Evolutionary conservation across 2,113 vertebrate genomes (phyloP), one percentile per base, ranked within the genome.

Genomic region (Carassius auratus): DNA sequence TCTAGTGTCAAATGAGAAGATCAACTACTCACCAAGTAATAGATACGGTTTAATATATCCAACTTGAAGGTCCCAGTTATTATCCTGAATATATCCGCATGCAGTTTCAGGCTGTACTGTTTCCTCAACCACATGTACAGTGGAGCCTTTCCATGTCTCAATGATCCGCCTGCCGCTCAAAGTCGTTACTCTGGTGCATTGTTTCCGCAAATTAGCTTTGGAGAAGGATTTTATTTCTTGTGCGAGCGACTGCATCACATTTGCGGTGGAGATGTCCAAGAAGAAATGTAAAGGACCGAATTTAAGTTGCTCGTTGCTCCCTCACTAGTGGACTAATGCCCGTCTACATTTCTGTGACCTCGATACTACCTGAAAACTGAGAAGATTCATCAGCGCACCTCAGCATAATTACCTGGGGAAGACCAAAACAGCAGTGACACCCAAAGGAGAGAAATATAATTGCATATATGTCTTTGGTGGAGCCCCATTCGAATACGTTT

Each of bases 221-320:
- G 97, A 96, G 92, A 99, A 99, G 23, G 94, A 93, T 86, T 95
- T 93, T 91, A 99, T 98, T 93, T 99, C 97, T 91, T 96, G 92
- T 0, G 93, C 90, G 62, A 99, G 94, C 26, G 97, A 97, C 89
- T 98, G 95, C 98, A 99, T 99, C 87, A 89, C 95, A 89, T 45
- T 86, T 14, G 57, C 73, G 2, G 26, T 26, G 19, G 45, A 55
- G 57, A 62, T 85, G 59, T 74, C 74, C 62, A 45, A 9, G 19
- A 36, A 45, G 42, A 86, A 89, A 77, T 42, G 84, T 57, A 64
- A 84, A 50, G 78, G 23, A 50, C 36, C 36, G 9, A 23, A 17
- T 50, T 55, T 30, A 1, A 38, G 48, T 83, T 14, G 2, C 62
- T n/a, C 15, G 71, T 78, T 85, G 78, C 59, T 85, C 33, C 48